Conservation (phyloP, 2,888 invertebrate species). For the Prosopocoilus inquinatus region DNA sequence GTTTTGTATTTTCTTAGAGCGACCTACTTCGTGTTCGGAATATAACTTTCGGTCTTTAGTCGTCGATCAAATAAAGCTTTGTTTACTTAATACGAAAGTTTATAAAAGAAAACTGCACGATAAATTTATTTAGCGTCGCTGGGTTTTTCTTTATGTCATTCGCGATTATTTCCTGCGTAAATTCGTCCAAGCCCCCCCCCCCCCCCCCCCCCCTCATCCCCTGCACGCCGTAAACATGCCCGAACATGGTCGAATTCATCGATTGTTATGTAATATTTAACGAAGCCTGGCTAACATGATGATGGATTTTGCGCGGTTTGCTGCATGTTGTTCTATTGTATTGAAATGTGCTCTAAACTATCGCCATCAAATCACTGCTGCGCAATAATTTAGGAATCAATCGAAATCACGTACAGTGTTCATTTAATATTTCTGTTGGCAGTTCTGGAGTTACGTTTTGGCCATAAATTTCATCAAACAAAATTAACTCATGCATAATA, state of each 20-base stretch:
- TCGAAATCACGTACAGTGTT: slow-evolving; percentile 18
- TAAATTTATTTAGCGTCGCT: slow-evolving; percentile 10
- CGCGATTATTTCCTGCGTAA: slow-evolving; percentile 4
- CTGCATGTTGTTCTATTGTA: slow-evolving; percentile 18
- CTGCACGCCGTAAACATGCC: slow-evolving; percentile 11
- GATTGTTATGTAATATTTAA: slow-evolving; percentile 30
- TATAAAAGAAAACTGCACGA: slow-evolving; percentile 9
- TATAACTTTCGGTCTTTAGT: slow-evolving; percentile 40
- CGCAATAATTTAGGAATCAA: slow-evolving; percentile 26
- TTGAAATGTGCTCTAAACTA: slow-evolving; percentile 27
- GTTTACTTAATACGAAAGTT: slow-evolving; percentile 22
- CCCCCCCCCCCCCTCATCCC: too few relatives aligned
- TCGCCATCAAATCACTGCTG: slow-evolving; percentile 30
- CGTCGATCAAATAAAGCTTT: slow-evolving; percentile 36
- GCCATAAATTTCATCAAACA: slow-evolving; percentile 20
- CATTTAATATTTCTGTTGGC: slow-evolving; percentile 19
- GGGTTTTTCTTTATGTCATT: not conserved
- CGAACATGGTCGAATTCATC: slow-evolving; percentile 19
- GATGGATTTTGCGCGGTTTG: slow-evolving; percentile 26
- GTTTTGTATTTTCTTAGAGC: slow-evolving; percentile 34
- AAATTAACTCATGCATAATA: slow-evolving; percentile 23
- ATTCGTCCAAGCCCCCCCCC: not conserved
- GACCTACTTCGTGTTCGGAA: slow-evolving; percentile 40
- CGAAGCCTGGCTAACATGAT: slow-evolving; percentile 26
- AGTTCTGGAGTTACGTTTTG: slow-evolving; percentile 9